These are phyloP conservation scores for Carterocephalus palaemon DNA, from an alignment of 2,888 invertebrate genomes.

Conservation along the genomic window DNA sequence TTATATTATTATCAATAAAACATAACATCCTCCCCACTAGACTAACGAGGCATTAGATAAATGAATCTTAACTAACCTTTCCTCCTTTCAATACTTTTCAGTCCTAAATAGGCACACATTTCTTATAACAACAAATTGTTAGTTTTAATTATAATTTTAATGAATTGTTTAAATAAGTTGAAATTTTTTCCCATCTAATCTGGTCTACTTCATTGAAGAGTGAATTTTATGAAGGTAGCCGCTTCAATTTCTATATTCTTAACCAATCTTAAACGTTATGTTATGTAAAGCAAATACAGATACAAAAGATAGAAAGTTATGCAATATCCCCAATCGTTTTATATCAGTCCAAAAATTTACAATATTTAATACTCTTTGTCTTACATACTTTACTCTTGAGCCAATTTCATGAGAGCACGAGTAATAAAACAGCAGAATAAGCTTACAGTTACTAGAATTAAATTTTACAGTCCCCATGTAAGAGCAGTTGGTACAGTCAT, in stretches of 20 bases:
- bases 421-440: background rate
- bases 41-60: too few relatives aligned
- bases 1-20: too few relatives aligned
- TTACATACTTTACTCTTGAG: conserved; percentile 11
- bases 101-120: conserved; percentile 1
- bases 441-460: background rate
- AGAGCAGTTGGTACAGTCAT: too few relatives aligned
- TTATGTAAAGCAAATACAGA: background rate
- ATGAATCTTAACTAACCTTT: background rate
- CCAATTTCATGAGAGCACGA: conserved; percentile 10
- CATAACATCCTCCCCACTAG: too few relatives aligned
- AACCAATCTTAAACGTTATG: too few relatives aligned
- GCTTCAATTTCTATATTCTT: too few relatives aligned
- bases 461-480: conserved; percentile 17
- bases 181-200: too few relatives aligned
- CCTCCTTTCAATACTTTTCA: background rate
- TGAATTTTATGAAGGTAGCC: too few relatives aligned
- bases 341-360: conserved; percentile 16
- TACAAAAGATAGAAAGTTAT: conserved; percentile 8
- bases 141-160: too few relatives aligned
- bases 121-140: background rate
- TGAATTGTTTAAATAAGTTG: too few relatives aligned
- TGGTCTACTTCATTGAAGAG: too few relatives aligned
- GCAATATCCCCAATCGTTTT: background rate
- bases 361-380: conserved; percentile 18